phyloP scores from a whole-genome alignment of 2,113 vertebrate species.

The Globicephala melas region DNA sequence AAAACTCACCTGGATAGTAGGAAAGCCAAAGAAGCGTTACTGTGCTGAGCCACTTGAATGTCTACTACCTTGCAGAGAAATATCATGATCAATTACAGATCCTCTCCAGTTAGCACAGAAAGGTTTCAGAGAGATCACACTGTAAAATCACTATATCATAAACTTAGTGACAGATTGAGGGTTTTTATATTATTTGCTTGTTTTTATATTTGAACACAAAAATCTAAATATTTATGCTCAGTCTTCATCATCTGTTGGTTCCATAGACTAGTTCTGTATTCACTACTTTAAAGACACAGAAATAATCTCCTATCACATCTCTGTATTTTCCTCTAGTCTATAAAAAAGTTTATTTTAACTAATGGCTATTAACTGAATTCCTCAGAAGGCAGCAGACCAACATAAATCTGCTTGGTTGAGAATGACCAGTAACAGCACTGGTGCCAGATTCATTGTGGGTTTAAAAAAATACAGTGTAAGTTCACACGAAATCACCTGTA shows the following conservation, averaged over 20 bases:
- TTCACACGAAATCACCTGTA: not conserved
- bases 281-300: not conserved
- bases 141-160: not conserved
- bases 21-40: not conserved
- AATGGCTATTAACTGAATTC: not conserved
- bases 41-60: not conserved
- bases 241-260: not conserved
- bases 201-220: constrained; percentile 4
- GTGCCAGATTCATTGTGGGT: not conserved
- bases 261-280: not conserved
- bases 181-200: not conserved
- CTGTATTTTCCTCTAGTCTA: not conserved
- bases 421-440: not conserved
- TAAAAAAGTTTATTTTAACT: not conserved
- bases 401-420: not conserved
- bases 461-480: not conserved
- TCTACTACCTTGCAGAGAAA: not conserved
- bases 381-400: not conserved
- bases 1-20: not conserved
- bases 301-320: not conserved
- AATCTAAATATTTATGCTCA: not conserved
- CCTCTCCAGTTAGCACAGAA: not conserved
- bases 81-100: not conserved
- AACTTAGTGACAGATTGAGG: not conserved
- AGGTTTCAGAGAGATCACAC: not conserved